Evolutionary conservation across 2,888 invertebrate species (phyloP), one percentile per base, ranked within the genome.

Genomic region (Leucophora obtusa): DNA sequence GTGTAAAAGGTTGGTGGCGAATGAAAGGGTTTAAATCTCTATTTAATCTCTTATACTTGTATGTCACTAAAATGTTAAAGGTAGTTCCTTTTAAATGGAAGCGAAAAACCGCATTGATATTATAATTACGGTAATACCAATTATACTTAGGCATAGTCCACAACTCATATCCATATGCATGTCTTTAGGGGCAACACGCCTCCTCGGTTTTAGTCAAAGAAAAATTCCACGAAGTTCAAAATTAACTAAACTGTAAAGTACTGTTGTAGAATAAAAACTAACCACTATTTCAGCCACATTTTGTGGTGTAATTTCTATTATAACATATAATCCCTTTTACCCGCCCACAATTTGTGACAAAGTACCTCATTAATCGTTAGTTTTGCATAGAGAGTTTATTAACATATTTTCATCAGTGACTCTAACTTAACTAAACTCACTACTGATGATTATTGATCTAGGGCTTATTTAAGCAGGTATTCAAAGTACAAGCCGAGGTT

Each of bases 121-220:
- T 77, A 85, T 87, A 87, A 87, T 87, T 87, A 86, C 84, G 87
- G 87, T 87, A 86, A 85, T 84, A 86, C 84, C 83, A 79, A 87
- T 86, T 85, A 86, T 87, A 17, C 21, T 50, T 38, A 28, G 4
- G 1, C 43, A 14, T n/a, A 1, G 35, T 14, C 8, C 14, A n/a
- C n/a, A 47, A 1, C 14, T 14, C 43, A 47, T 6, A 35, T 38
- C 59, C 33, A 15, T 54, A 10, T 24, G 18, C 21, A 47, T 21
- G 38, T 51, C 38, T 51, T 69, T 69, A 73, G 60, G 63, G 17
- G 68, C 53, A 43, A n/a, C 63, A 69, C 79, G 73, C 65, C 79
- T 58, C 15, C 68, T 18, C 50, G 43, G 17, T n/a, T 62, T 62
- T n/a, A 70, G 51, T 70, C 8, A 51, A 21, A 58, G 47, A 47